These are phyloP conservation scores for Phalacrocorax pelagicus DNA, from an alignment of 2,113 vertebrate genomes.

Conservation along the genomic window DNA sequence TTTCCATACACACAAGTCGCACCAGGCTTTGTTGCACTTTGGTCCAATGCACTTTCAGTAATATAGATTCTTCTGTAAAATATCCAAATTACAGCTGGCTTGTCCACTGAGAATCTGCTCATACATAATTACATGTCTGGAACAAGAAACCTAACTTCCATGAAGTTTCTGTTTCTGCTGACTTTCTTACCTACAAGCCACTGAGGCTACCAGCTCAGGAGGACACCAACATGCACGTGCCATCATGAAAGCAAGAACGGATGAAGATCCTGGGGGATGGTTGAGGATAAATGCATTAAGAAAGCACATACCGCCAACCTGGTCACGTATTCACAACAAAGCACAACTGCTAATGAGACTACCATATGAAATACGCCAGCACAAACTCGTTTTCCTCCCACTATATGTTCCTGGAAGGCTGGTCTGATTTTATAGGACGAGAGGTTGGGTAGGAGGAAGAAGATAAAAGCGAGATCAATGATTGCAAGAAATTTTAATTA, in stretches of 20 bases:
- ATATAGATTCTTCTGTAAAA: not conserved
- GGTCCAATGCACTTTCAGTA: not conserved
- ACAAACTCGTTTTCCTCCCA: not conserved
- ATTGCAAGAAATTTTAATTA: not conserved
- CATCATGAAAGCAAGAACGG: not conserved
- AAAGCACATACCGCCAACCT: fast-evolving
- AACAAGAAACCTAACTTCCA: not conserved
- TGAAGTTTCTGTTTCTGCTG: not conserved
- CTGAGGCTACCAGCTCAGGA: not conserved
- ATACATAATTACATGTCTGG: fast-evolving
- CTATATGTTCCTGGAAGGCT: not conserved
- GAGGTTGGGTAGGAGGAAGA: not conserved
- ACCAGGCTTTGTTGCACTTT: not conserved
- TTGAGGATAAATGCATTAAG: not conserved
- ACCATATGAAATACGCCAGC: not conserved
- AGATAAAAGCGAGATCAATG: not conserved
- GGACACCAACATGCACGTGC: fast-evolving
- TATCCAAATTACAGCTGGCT: not conserved
- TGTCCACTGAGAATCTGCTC: not conserved
- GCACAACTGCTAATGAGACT: not conserved
- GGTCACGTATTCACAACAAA: not conserved
- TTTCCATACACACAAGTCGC: not conserved
- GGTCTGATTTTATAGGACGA: not conserved
- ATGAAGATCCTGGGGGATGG: not conserved
- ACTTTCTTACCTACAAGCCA: not conserved